Base-by-base conservation (phyloP, 2,888 invertebrate species). In the Maniola hyperantus region DNA sequence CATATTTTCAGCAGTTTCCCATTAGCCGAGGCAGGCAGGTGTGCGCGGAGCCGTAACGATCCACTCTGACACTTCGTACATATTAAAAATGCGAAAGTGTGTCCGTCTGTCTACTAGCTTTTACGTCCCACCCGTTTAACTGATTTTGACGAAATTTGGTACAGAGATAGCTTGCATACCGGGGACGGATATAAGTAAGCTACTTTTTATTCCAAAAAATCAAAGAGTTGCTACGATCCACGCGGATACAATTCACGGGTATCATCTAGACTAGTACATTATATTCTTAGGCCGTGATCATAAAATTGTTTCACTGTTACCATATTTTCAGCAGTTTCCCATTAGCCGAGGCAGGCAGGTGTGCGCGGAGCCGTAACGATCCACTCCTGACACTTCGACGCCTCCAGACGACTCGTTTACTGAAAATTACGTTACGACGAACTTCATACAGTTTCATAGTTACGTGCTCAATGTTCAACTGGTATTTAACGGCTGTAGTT, bases 51-150 rank as follows among this genome's bases (percentile, higher is more conserved):
- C 18, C 55, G 15, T 55, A 55, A 55, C 55, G 55, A 55, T 39
- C 55, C 55, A 55, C 55, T 55, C 55, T 55, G 55, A 55, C 55
- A 53, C 53, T 53, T 15, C 34, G 53, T n/a, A n/a, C n/a, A n/a
- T n/a, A n/a, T n/a, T n/a, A n/a, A n/a, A n/a, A n/a, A n/a, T n/a
- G n/a, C n/a, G n/a, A n/a, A n/a, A n/a, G n/a, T n/a, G n/a, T n/a
- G n/a, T n/a, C n/a, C n/a, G n/a, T n/a, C n/a, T n/a, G n/a, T n/a
- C n/a, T n/a, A n/a, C n/a, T n/a, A n/a, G n/a, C n/a, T n/a, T n/a
- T n/a, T n/a, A n/a, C n/a, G n/a, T n/a, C n/a, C n/a, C n/a, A n/a
- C n/a, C n/a, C n/a, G n/a, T n/a, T n/a, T n/a, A n/a, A n/a, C n/a
- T n/a, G n/a, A n/a, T n/a, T n/a, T n/a, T n/a, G n/a, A n/a, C n/a